Evolutionary conservation across 2,113 vertebrate genomes (phyloP).

Genomic region (Tachuris rubrigastra): DNA sequence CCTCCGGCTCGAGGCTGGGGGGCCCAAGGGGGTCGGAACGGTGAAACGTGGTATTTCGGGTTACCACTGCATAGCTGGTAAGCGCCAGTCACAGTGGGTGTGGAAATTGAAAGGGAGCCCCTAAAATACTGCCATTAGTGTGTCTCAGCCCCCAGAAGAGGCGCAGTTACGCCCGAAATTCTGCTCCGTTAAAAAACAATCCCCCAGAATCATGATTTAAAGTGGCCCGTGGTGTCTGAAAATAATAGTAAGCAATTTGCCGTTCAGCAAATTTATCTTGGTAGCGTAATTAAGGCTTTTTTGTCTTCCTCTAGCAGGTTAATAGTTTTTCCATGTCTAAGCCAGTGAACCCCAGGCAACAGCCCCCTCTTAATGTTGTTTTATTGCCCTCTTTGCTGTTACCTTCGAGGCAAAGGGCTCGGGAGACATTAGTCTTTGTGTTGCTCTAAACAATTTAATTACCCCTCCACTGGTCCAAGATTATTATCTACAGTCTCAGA

Average conservation of each 20-base stretch:
- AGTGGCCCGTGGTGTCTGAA: not conserved
- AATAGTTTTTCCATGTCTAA: not conserved
- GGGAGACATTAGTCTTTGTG: not conserved
- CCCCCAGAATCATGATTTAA: not conserved
- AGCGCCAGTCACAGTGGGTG: fast-evolving
- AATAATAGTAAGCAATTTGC: not conserved
- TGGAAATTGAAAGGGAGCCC: not conserved
- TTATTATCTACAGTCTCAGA: not conserved
- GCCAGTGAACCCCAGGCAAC: not conserved
- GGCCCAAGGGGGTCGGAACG: not conserved
- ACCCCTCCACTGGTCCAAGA: not conserved
- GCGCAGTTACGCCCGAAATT: too few species aligned
- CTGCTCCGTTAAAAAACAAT: not conserved
- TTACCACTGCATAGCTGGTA: fast-evolving
- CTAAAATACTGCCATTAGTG: fast-evolving
- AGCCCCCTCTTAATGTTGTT: not conserved
- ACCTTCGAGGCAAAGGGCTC: not conserved
- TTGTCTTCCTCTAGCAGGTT: not conserved
- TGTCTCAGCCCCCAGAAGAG: not conserved
- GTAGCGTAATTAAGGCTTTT: not conserved
- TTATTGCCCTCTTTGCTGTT: not conserved
- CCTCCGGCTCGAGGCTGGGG: not conserved
- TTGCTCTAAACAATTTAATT: not conserved
- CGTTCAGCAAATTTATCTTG: not conserved
- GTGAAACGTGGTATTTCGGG: not conserved